These are phyloP conservation scores for Pachyuromys duprasi DNA, from an alignment of 2,797 vertebrate species.

Conservation along the genomic window DNA sequence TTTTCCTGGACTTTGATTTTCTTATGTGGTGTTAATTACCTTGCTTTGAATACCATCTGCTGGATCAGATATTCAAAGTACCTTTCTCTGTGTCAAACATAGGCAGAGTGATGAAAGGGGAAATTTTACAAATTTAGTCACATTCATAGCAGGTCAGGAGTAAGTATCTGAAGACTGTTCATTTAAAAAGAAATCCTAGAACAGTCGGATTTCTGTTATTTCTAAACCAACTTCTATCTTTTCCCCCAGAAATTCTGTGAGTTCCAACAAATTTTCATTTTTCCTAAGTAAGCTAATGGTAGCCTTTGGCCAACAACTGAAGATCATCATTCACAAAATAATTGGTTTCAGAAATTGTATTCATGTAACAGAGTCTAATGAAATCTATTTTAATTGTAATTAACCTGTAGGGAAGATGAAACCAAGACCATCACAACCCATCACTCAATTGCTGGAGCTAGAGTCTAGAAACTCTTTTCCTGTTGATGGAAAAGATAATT, in stretches of 20 bases:
- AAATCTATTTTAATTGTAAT: background rate
- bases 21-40: background rate
- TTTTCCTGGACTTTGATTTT: background rate
- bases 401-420: background rate
- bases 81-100: background rate
- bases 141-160: background rate
- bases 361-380: background rate
- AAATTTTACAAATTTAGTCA: background rate
- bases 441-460: background rate
- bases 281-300: background rate
- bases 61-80: background rate
- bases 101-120: background rate
- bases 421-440: background rate
- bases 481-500: background rate
- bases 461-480: background rate
- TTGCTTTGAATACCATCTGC: conserved; percentile 6
- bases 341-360: conserved; percentile 32
- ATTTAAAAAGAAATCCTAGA: conserved; percentile 14
- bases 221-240: background rate
- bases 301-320: background rate
- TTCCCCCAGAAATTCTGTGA: background rate
- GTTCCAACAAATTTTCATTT: background rate
- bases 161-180: background rate
- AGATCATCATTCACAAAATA: background rate
- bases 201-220: background rate